phyloP scores from a whole-genome alignment of 2,113 vertebrate genomes.

The Sporophila hypoxantha region DNA sequence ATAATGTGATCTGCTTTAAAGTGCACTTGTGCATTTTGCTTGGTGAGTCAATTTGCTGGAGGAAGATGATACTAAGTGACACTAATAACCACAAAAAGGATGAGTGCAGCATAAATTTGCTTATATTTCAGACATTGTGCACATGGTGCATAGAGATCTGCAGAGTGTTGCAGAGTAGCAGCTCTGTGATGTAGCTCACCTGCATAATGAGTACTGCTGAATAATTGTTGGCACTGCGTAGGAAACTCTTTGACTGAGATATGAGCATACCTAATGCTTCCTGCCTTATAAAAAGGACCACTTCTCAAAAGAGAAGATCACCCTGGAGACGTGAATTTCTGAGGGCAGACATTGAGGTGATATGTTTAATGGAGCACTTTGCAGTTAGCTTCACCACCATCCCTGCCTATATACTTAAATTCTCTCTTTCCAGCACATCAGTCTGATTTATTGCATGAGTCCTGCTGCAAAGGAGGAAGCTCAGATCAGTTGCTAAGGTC shows the following conservation, averaged over 20 bases:
- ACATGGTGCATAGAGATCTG: conserved; percentile 49
- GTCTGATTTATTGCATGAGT: not conserved
- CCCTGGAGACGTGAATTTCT: not conserved
- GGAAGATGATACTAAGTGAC: conserved; percentile 60
- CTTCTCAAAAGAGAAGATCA: conserved; percentile 5
- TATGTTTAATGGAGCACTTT: not conserved
- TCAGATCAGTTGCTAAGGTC: not conserved
- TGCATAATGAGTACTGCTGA: conserved; percentile 57
- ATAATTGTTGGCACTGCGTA: conserved; percentile 18
- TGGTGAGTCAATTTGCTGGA: conserved; percentile 54
- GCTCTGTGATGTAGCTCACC: conserved; percentile 42
- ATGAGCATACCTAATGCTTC: conserved; percentile 15
- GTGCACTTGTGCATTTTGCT: conserved; percentile 51
- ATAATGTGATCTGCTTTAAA: conserved; percentile 48
- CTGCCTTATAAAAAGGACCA: not conserved
- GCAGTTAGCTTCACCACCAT: not conserved
- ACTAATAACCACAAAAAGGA: conserved; percentile 58
- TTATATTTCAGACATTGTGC: conserved; percentile 40
- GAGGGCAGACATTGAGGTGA: not conserved
- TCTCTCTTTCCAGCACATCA: not conserved
- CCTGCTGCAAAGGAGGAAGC: not conserved
- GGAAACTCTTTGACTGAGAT: conserved; percentile 39
- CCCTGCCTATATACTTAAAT: not conserved
- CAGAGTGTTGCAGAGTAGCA: conserved; percentile 50
- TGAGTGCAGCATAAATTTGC: conserved; percentile 59